Evolutionary conservation across 2,888 invertebrate species (phyloP), one percentile per base, ranked within the genome.

Genomic region (Agrochola circellaris): DNA sequence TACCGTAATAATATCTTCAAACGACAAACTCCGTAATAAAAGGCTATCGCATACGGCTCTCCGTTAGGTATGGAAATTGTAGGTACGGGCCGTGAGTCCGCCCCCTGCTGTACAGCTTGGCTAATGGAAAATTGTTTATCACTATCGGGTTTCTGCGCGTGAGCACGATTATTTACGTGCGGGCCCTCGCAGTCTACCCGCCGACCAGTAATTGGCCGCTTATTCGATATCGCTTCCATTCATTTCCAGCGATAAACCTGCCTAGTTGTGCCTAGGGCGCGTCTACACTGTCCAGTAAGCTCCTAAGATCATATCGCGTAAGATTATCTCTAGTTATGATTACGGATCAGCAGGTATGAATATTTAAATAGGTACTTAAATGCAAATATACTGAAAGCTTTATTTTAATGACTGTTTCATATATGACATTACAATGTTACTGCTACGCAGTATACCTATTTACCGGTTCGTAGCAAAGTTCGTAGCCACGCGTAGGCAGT

Each of bases 91-190:
- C 81, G 78, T 81, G 81, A 84, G 88, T 77, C 79, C 86, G 78
- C 85, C 89, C 89, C 91, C 90, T 84, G 88, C 88, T 87, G 90
- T 87, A 81, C 85, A 83, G 89, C 88, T 89, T 87, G 79, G 89
- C 93, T 94, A 95, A 95, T 95, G 94, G 95, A 94, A 95, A 95
- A 95, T 95, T 94, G 94, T 95, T 95, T 95, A 95, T 95, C 93
- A 93, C 91, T 93, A 94, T 93, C 94, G 87, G 84, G 90, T 91
- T 91, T 90, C 91, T 95, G 95, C 95, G 95, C 95, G 93, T 93
- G 95, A 93, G 93, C 93, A 94, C 91, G 93, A 94, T 95, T 95
- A 95, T 95, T 95, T 95, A 95, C 92, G 93, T 92, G 93, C 93
- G 90, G 92, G 91, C 92, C 93, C 93, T 92, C 91, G 92, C 92